Evolutionary conservation across 2,113 vertebrate species (phyloP).

Genomic region (Sylvilagus bachmani): DNA sequence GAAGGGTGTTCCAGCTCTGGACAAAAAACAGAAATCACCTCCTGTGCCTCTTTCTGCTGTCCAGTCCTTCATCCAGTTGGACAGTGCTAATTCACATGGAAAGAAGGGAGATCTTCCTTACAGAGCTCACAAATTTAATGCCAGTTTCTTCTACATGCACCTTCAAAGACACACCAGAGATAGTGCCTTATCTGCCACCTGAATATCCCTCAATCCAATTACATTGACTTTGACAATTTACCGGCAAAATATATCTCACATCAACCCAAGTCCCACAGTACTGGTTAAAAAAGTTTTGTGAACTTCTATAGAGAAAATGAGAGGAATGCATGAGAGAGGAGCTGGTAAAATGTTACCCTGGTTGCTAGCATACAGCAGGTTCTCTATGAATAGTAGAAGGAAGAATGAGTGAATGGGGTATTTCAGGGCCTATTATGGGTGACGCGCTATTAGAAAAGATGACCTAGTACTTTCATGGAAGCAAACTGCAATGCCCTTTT

Average conservation of each 20-base stretch:
- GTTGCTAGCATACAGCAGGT: not conserved
- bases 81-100: too few species aligned
- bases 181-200: not conserved
- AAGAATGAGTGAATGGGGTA: not conserved
- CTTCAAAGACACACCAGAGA: not conserved
- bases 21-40: not conserved
- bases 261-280: not conserved
- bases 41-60: not conserved
- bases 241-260: not conserved
- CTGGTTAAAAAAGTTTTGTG: not conserved
- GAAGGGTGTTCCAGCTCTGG: not conserved
- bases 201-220: not conserved
- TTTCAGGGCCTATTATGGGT: not conserved
- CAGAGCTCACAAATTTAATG: not conserved
- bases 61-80: not conserved
- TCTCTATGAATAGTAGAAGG: not conserved
- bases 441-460: not conserved
- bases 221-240: not conserved
- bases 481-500: not conserved
- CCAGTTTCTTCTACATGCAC: not conserved
- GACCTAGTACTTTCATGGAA: not conserved
- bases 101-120: not conserved
- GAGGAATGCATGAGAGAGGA: not conserved
- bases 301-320: not conserved
- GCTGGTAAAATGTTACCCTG: not conserved